These are phyloP conservation scores for Cephus pygmeus DNA, from an alignment of 2,888 invertebrate genomes.

Conservation along the genomic window DNA sequence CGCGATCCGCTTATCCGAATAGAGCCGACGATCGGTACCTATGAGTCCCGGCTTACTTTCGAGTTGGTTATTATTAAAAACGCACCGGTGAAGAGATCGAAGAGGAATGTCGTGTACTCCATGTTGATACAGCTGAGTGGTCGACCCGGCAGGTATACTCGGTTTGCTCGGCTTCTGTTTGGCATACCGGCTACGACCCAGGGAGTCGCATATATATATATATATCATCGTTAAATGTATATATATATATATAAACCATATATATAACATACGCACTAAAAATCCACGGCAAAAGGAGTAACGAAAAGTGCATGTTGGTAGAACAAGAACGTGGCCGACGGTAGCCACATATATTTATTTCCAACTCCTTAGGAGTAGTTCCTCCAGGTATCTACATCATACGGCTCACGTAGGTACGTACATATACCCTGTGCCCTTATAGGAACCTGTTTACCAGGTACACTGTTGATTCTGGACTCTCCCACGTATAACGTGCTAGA, in stretches of 20 bases:
- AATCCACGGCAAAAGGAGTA: neutral
- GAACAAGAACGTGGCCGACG: constrained; percentile 29
- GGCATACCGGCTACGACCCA: constrained; percentile 47
- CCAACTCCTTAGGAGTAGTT: constrained; percentile 35
- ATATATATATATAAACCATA: neutral
- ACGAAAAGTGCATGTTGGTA: neutral
- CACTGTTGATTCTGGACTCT: neutral
- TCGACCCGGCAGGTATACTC: constrained; percentile 58
- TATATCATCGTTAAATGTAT: too few species aligned
- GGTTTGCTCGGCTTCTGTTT: constrained; percentile 62
- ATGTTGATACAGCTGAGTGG: constrained; percentile 67
- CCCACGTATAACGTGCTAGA: neutral
- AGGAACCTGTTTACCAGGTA: constrained; percentile 15
- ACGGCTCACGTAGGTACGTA: constrained; percentile 22
- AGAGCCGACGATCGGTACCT: constrained; percentile 10
- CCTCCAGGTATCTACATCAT: constrained; percentile 23
- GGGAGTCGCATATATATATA: neutral
- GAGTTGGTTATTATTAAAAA: constrained; percentile 50
- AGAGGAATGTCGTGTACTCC: constrained; percentile 65
- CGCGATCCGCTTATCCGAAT: neutral
- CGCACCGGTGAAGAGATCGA: constrained; percentile 48
- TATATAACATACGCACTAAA: neutral
- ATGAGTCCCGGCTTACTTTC: constrained; percentile 31
- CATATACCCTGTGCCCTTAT: constrained; percentile 19
- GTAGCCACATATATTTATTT: constrained; percentile 50